Conservation (phyloP, 2,113 vertebrate genomes). For the Platanista minor region DNA sequence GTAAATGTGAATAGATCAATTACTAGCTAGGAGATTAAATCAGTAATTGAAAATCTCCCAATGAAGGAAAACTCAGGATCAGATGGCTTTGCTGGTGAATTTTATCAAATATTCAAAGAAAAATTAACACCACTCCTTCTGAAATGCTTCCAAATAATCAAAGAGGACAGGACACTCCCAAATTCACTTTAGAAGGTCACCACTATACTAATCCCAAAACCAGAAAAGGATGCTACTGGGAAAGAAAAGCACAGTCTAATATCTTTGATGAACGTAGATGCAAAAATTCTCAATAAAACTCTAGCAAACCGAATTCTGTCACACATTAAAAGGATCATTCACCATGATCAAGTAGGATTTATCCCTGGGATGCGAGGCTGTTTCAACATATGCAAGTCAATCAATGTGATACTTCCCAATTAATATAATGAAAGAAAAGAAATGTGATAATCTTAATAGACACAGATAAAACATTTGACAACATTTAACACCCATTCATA, state of each 20-base stretch:
- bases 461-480: background rate
- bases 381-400: background rate
- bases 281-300: background rate
- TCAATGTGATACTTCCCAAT: background rate
- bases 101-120: background rate
- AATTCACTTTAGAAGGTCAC: background rate
- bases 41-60: background rate
- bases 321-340: background rate
- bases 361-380: background rate
- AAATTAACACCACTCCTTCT: background rate
- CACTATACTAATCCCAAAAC: background rate
- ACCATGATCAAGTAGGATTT: background rate
- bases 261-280: background rate
- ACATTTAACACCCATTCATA: background rate
- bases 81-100: background rate
- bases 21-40: background rate
- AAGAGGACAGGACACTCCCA: background rate
- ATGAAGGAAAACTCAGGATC: background rate
- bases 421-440: background rate
- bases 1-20: background rate
- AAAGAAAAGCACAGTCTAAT: background rate
- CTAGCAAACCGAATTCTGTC: background rate
- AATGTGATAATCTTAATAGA: background rate
- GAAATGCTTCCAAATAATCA: background rate
- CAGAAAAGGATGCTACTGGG: background rate